Percentiles rank a stretch among this genome's conserved stretches.
Conservation (phyloP, 35 echinoderm and acorn worm species). For the Ptychodera flava region DNA sequence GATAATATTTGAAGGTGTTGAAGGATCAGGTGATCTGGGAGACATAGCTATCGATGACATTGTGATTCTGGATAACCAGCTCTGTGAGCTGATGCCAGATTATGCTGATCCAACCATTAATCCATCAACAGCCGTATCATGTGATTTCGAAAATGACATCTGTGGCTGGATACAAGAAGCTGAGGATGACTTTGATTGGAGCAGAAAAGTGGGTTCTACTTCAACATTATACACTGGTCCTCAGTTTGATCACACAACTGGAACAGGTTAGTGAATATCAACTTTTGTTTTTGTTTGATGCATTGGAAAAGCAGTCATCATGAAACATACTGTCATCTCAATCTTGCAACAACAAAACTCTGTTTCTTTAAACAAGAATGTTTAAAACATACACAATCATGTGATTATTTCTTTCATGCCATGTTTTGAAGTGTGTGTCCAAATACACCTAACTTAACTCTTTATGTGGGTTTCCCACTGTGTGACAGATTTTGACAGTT, state of each 20-base stretch:
- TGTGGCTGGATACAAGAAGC: slow-evolving; percentile 55
- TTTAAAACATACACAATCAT: too few species aligned
- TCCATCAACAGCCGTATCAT: neutral
- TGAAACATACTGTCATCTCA: too few species aligned
- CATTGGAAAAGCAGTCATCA: too few species aligned
- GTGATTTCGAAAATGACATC: slow-evolving; percentile 55
- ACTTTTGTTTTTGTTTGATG: too few species aligned
- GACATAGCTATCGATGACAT: neutral
- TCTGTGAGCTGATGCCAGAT: neutral
- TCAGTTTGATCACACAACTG: slow-evolving; percentile 54
- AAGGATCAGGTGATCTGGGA: neutral
- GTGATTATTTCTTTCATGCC: too few species aligned
- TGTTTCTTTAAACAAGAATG: too few species aligned
- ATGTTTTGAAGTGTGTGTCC: neutral
- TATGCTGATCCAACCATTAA: neutral
- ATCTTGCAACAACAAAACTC: too few species aligned
- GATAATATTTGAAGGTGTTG: neutral
- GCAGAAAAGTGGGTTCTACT: slow-evolving; percentile 28
- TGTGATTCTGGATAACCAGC: neutral
- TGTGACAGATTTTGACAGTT: neutral
- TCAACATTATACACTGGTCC: slow-evolving; percentile 48
- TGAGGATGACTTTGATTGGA: slow-evolving; percentile 89
- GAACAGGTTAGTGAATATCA: slow-evolving; percentile 29
- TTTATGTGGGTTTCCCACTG: neutral
- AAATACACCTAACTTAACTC: neutral